A percentile compares a stretch with the other conserved stretches of the same genome.
These are phyloP conservation scores for Enhydra lutris DNA, from an alignment of 2,113 vertebrate species.

Conservation along the genomic window DNA sequence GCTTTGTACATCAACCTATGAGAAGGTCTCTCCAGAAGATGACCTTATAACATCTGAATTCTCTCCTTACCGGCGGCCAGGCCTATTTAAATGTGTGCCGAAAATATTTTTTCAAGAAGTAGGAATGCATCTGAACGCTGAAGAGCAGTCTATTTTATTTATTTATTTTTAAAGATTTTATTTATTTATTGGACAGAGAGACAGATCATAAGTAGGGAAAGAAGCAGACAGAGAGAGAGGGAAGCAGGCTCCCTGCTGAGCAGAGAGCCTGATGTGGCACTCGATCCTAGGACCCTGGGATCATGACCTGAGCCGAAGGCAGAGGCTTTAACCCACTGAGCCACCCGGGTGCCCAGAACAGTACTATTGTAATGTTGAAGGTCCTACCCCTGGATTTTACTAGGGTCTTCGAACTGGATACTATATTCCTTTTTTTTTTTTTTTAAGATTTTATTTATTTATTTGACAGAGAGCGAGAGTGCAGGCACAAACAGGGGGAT, in stretches of 20 bases:
- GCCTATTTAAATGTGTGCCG: background rate
- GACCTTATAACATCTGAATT: background rate
- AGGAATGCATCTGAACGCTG: background rate
- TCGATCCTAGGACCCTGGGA: no score
- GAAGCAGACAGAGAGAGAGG: no score
- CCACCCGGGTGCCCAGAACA: background rate
- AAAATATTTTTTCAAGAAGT: background rate
- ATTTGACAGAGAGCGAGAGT: no score
- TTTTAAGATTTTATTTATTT: no score
- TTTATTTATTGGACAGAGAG: no score
- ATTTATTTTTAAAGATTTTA: no score
- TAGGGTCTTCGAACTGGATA: accelerated
- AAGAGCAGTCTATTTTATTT: background rate
- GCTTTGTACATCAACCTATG: background rate
- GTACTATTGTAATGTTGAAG: background rate
- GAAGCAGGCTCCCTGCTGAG: no score
- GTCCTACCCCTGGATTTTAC: background rate
- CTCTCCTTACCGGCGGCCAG: background rate
- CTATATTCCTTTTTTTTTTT: background rate
- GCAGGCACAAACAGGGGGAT: no score
- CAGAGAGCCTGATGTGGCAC: no score
- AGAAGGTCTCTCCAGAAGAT: background rate
- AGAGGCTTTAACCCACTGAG: no score
- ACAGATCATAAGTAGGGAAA: no score
- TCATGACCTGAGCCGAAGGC: no score